Evolutionary conservation across 1,140 invertebrate species (phyloP).

Genomic region (Drosophila nigrodunni): DNA sequence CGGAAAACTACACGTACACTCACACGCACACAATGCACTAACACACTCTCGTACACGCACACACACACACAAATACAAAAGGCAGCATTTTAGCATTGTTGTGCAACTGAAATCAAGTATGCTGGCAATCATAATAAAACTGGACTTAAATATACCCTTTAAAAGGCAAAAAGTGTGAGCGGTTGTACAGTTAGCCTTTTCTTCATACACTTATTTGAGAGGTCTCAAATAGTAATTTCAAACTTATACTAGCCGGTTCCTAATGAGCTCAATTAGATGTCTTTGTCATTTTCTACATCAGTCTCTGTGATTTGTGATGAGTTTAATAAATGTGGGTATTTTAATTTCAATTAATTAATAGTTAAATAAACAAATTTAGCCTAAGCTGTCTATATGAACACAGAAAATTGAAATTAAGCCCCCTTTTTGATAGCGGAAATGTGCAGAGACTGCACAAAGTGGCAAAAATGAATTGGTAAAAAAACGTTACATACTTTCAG

Average conservation of each 20-base stretch:
- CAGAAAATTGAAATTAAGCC: background rate
- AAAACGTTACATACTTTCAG: slow-evolving; percentile 46
- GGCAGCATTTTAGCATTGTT: slow-evolving; percentile 49
- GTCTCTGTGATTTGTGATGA: too few relatives aligned
- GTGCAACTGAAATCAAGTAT: slow-evolving; percentile 66
- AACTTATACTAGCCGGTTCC: too few relatives aligned
- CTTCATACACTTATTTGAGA: too few relatives aligned
- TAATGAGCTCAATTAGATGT: too few relatives aligned
- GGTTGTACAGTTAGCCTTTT: too few relatives aligned
- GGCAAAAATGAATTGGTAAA: slow-evolving; percentile 4
- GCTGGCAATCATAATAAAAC: slow-evolving; percentile 6
- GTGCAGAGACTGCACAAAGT: background rate
- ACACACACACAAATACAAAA: slow-evolving; percentile 19
- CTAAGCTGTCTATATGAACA: background rate
- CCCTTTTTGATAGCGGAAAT: background rate
- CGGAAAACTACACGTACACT: slow-evolving; percentile 48
- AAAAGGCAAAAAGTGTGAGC: background rate
- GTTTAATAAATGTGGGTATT: too few relatives aligned
- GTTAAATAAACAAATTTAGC: background rate
- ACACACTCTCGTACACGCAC: slow-evolving; percentile 4
- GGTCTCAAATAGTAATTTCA: too few relatives aligned
- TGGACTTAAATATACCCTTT: slow-evolving; percentile 21
- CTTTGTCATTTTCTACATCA: too few relatives aligned
- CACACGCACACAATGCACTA: slow-evolving; percentile 9
- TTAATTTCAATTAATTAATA: background rate